Conservation (phyloP, 1,140 invertebrate genomes). For the Protaetia brevitarsis region DNA sequence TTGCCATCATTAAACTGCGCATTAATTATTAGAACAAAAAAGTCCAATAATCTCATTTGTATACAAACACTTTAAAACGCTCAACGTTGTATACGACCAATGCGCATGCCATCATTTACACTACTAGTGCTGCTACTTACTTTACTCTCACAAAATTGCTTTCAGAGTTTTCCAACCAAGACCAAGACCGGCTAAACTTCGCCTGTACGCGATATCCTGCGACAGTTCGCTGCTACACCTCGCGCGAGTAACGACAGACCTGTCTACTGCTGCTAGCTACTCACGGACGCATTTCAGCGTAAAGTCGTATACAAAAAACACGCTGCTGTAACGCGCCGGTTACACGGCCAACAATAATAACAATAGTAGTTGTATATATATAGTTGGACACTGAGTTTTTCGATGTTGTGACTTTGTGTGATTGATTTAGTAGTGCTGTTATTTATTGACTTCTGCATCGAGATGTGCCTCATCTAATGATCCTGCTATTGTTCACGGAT, state of each 20-base stretch:
- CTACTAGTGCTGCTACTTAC: slow-evolving; percentile 5
- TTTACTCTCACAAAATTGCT: not conserved
- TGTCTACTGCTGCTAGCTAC: not conserved
- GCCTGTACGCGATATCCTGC: not conserved
- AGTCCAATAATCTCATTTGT: slow-evolving; percentile 1
- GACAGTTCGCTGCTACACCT: not conserved
- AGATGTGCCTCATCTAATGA: not conserved
- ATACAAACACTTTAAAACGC: not conserved
- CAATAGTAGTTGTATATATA: not conserved
- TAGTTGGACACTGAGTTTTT: not conserved
- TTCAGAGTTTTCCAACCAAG: not conserved
- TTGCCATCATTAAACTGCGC: no score
- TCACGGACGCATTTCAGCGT: not conserved
- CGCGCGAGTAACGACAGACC: not conserved
- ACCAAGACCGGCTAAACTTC: not conserved
- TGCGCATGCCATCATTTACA: slow-evolving; percentile 8
- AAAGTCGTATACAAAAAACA: not conserved
- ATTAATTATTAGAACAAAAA: no score
- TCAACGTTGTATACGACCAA: not conserved
- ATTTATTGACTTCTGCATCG: not conserved
- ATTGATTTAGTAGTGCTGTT: not conserved
- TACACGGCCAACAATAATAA: not conserved
- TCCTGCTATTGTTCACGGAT: not conserved
- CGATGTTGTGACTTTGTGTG: slow-evolving; percentile 2
- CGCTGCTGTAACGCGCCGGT: not conserved